A percentile compares a stretch with the other conserved stretches of the same genome.
These are phyloP conservation scores for Phoenoteleia sp. DNA, from an alignment of 2,888 invertebrate genomes.

Conservation along the genomic window DNA sequence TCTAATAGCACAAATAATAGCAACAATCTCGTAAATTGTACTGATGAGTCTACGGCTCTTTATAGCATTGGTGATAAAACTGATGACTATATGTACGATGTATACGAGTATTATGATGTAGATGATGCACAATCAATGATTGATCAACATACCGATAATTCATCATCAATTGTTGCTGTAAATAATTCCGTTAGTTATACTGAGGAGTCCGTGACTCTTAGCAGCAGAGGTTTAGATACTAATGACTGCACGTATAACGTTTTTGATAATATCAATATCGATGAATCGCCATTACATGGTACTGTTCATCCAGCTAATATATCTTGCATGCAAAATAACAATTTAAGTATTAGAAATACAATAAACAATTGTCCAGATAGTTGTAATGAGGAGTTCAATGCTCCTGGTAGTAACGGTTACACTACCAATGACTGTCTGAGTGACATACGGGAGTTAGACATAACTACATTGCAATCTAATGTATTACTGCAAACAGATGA, in stretches of 20 bases:
- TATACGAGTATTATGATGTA: neutral
- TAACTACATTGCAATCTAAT: neutral
- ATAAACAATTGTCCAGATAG: neutral
- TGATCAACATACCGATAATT: neutral
- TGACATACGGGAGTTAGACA: neutral
- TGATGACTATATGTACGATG: neutral
- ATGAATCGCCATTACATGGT: neutral
- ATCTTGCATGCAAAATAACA: neutral
- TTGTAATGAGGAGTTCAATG: neutral
- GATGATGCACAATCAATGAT: neutral
- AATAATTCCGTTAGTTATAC: neutral
- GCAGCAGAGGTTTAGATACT: neutral
- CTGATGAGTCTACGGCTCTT: neutral
- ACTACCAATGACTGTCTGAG: neutral
- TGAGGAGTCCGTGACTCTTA: neutral
- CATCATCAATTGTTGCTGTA: neutral
- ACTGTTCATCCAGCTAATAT: neutral
- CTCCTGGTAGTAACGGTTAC: neutral
- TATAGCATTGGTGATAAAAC: neutral
- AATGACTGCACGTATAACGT: neutral
- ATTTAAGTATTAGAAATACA: neutral
- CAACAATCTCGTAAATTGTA: neutral
- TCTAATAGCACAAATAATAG: neutral
- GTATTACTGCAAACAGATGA: neutral
- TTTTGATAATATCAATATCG: neutral